phyloP scores from a whole-genome alignment of 1,140 invertebrate genomes.

The Kradibia gibbosae region DNA sequence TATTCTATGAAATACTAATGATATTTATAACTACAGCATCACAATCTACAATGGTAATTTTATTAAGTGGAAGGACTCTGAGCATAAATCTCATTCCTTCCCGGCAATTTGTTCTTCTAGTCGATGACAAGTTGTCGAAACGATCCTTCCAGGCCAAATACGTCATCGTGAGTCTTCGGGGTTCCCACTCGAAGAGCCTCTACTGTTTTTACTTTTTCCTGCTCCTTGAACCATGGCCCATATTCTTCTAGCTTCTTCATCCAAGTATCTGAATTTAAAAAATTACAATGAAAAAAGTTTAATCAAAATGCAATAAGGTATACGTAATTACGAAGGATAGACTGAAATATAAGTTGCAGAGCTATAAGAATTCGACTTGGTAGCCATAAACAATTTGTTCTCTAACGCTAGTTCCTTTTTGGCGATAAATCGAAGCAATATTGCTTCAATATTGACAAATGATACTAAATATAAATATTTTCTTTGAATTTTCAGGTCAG shows the following conservation, averaged over 20 bases:
- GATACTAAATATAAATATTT: too few relatives aligned
- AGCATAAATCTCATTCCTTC: neutral
- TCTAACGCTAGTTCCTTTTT: too few relatives aligned
- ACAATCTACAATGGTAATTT: neutral
- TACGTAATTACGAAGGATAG: too few relatives aligned
- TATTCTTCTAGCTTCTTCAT: conserved; percentile 82
- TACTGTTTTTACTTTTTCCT: conserved; percentile 82
- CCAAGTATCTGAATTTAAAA: conserved; percentile 77
- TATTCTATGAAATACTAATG: neutral
- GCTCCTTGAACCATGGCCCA: conserved; percentile 82
- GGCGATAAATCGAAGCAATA: too few relatives aligned
- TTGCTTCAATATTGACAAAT: too few relatives aligned
- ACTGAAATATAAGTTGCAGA: too few relatives aligned
- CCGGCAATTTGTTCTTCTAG: conserved; percentile 66
- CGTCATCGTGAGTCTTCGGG: conserved; percentile 84
- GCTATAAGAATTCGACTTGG: too few relatives aligned
- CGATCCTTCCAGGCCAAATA: conserved; percentile 87
- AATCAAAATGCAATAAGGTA: neutral
- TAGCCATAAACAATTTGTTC: too few relatives aligned
- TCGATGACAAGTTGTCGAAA: conserved; percentile 86
- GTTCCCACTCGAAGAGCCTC: conserved; percentile 83
- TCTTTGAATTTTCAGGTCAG: too few relatives aligned
- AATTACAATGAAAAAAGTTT: neutral
- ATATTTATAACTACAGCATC: neutral
- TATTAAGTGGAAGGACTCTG: neutral